Conservation (phyloP, 30 jellyfish, hydroid and myxozoan genomes). For the Aurelia sp. region DNA sequence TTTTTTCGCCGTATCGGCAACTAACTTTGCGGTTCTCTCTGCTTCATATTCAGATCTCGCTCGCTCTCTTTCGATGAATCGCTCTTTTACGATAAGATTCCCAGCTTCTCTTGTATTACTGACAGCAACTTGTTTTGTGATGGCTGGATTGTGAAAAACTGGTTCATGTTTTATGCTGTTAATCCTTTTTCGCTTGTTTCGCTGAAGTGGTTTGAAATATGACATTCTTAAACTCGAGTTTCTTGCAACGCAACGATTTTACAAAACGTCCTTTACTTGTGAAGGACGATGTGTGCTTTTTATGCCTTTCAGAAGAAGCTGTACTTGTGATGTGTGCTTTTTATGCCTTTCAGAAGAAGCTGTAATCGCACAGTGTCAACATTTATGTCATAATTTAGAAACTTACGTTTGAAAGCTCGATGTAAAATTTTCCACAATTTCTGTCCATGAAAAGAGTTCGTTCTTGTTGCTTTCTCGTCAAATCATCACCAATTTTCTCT, state of each 20-base stretch:
- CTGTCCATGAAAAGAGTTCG: too few relatives aligned
- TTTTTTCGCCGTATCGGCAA: neutral
- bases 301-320: too few relatives aligned
- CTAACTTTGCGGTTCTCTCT: neutral
- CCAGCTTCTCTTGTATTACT: constrained; percentile 14
- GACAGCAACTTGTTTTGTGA: constrained; percentile 2
- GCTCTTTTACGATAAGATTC: constrained; percentile 1
- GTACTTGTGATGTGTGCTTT: too few relatives aligned
- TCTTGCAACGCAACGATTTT: neutral
- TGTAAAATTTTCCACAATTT: too few relatives aligned
- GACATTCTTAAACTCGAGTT: neutral
- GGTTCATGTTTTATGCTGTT: constrained; percentile 29
- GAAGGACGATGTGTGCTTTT: too few relatives aligned
- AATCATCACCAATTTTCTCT: too few relatives aligned
- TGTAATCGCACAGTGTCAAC: too few relatives aligned
- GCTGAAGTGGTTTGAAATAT: constrained; percentile 3
- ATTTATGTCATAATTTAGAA: too few relatives aligned
- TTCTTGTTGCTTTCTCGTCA: too few relatives aligned
- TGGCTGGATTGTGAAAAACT: neutral
- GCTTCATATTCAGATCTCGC: neutral
- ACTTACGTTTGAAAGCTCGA: too few relatives aligned
- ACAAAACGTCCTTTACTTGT: too few relatives aligned
- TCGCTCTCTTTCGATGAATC: constrained; percentile 1
- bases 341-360: too few relatives aligned
- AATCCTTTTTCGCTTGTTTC: constrained; percentile 7